Evolutionary conservation across 2,888 invertebrate genomes (phyloP), one percentile per base, ranked within the genome.

Genomic region (Subacronicta megacephala): DNA sequence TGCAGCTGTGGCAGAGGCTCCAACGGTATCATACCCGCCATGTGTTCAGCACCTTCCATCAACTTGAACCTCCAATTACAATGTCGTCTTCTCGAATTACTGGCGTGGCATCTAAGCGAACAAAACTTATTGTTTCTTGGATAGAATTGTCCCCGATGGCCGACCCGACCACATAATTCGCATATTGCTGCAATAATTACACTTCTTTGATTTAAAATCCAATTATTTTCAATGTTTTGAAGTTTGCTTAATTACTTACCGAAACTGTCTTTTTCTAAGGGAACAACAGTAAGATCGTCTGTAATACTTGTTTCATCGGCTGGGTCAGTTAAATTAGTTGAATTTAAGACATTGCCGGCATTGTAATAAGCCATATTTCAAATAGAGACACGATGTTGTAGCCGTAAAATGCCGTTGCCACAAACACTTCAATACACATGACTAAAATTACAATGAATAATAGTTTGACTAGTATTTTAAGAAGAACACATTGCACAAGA

Each of bases 201-300:
- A 55, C 12, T 51, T 51, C 41, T 49, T 42, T 45, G 36, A 60
- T 53, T 29, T 40, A 12, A 15, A 15, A 53, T 9, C 43, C 16
- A 12, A 15, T 44, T 35, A 43, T 45, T 15, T 42, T 15, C 51
- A 5, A 17, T 12, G 16, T 12, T 12, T 37, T 45, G 12, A 50
- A 45, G 17, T 42, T 20, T 5, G 40, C 41, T 17, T 3, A 23
- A 18, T 1, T 51, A 80, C 96, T 95, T 94, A 98, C 98, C 98
- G 95, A 98, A 98, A 90, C 97, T 98, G 89, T 98, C 97, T 90
- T 97, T 97, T 89, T 96, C 96, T 83, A 98, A 96, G 51, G 98
- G 98, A 90, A 98, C 96, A 81, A 98, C 97, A 67, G 97, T 97
- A 61, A 97, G 95, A 93, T 98, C 97, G 60, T 93, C 93, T 26